Conservation (phyloP, 2,888 invertebrate genomes). For the Stenchaetothrips biformis region DNA sequence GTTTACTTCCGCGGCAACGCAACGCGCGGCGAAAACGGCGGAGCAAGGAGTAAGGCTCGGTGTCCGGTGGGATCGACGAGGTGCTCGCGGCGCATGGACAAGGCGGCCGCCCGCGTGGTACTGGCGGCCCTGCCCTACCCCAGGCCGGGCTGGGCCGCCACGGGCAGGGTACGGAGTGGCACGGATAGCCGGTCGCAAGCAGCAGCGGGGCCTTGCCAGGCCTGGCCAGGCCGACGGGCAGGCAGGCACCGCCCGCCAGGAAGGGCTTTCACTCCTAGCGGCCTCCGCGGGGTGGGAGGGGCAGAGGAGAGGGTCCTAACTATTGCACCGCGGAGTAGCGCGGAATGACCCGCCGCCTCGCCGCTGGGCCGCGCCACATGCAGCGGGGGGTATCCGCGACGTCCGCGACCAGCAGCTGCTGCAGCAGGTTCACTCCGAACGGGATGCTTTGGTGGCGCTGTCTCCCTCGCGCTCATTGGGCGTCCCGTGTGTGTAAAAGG, state of each 20-base stretch:
- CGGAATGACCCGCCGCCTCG: too few relatives aligned
- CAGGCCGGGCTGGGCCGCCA: not conserved
- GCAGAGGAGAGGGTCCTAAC: not conserved
- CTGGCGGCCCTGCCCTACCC: not conserved
- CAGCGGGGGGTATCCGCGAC: not conserved
- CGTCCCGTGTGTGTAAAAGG: too few relatives aligned
- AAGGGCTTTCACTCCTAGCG: not conserved
- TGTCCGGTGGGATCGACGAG: not conserved
- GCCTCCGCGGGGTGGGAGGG: not conserved
- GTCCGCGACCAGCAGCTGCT: not conserved
- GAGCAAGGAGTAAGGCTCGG: not conserved
- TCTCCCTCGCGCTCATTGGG: too few relatives aligned
- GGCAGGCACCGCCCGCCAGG: too few relatives aligned
- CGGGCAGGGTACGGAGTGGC: not conserved
- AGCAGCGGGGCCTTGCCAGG: not conserved
- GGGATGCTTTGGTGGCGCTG: too few relatives aligned
- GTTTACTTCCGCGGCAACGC: too few relatives aligned
- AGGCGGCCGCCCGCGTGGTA: not conserved
- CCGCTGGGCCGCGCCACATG: not conserved
- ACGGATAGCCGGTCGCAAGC: not conserved
- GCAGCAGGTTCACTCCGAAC: not conserved
- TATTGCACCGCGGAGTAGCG: too few relatives aligned
- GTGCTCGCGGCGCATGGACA: not conserved
- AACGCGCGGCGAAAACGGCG: too few relatives aligned
- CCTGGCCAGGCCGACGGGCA: not conserved